Conservation (phyloP, 2,113 vertebrate genomes). For the Eurystomus gularis region DNA sequence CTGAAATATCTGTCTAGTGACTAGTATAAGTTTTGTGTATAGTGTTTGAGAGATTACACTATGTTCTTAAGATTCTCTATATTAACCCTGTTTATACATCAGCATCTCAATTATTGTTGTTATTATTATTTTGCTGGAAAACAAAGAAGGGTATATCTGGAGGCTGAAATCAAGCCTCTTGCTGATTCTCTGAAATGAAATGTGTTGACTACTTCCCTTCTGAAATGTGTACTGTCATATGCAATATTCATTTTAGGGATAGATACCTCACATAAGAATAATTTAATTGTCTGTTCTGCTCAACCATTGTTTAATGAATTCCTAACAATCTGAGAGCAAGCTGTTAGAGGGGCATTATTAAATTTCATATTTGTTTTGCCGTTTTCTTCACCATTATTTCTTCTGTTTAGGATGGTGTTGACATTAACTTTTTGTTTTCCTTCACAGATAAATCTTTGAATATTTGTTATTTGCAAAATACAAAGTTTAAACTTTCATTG, state of each 20-base stretch:
- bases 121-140: constrained; percentile 50
- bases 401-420: constrained; percentile 62
- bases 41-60: not conserved
- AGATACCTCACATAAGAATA: constrained; percentile 68
- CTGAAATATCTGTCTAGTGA: not conserved
- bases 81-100: constrained; percentile 36
- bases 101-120: constrained; percentile 53
- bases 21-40: not conserved
- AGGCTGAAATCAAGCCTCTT: constrained; percentile 62
- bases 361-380: constrained; percentile 69
- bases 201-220: constrained; percentile 62
- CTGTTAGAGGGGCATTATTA: constrained; percentile 62
- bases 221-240: constrained; percentile 61
- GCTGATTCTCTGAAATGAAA: constrained; percentile 70
- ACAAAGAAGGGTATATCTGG: constrained; percentile 43
- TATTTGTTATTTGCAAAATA: constrained; percentile 3
- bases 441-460: constrained; percentile 18
- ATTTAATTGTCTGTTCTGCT: constrained; percentile 73
- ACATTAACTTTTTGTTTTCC: constrained; percentile 58
- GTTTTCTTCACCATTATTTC: constrained; percentile 60
- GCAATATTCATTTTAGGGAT: constrained; percentile 72
- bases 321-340: constrained; percentile 69
- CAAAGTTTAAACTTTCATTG: constrained; percentile 19
- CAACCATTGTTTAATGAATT: constrained; percentile 76
- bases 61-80: constrained; percentile 24